Evolutionary conservation across 2,797 vertebrate genomes (phyloP).

Genomic region (Orientallactaga sibirica): DNA sequence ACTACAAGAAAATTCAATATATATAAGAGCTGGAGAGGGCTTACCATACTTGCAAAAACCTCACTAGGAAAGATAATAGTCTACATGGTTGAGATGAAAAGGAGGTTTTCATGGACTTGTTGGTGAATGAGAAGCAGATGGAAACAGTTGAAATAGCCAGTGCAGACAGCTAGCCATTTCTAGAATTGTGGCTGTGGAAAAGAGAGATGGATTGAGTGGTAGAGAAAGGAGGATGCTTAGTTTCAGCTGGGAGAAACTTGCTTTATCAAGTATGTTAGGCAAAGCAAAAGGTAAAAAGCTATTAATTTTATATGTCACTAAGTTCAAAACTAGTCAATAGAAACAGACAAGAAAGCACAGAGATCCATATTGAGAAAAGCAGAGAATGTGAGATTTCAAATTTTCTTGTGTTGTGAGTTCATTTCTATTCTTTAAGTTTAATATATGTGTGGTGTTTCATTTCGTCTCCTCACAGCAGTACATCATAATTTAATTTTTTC

Average conservation of each 20-base stretch:
- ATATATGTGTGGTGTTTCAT: slow-evolving; percentile 79
- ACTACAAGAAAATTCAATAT: not conserved
- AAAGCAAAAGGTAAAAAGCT: slow-evolving; percentile 68
- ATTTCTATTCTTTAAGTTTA: slow-evolving; percentile 82
- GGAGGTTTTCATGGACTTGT: not conserved
- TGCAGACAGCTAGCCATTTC: not conserved
- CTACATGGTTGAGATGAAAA: slow-evolving; percentile 4
- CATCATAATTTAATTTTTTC: slow-evolving; percentile 79
- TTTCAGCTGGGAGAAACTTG: slow-evolving; percentile 8
- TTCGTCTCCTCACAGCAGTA: slow-evolving; percentile 76
- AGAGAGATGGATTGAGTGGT: not conserved
- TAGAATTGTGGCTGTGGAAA: not conserved
- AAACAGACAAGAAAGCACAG: slow-evolving; percentile 59
- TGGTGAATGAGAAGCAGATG: not conserved
- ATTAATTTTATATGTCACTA: slow-evolving; percentile 71
- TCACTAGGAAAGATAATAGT: not conserved
- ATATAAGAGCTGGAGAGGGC: not conserved
- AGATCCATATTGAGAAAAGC: slow-evolving; percentile 61
- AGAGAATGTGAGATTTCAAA: slow-evolving; percentile 56
- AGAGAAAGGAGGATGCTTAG: not conserved
- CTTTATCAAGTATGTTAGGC: slow-evolving; percentile 50
- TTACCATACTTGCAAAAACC: not conserved
- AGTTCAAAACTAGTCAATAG: slow-evolving; percentile 60
- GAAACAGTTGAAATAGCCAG: not conserved
- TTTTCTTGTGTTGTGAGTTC: slow-evolving; percentile 73